Conservation (phyloP, 1,140 invertebrate genomes). For the Hydropsyche tenuis region DNA sequence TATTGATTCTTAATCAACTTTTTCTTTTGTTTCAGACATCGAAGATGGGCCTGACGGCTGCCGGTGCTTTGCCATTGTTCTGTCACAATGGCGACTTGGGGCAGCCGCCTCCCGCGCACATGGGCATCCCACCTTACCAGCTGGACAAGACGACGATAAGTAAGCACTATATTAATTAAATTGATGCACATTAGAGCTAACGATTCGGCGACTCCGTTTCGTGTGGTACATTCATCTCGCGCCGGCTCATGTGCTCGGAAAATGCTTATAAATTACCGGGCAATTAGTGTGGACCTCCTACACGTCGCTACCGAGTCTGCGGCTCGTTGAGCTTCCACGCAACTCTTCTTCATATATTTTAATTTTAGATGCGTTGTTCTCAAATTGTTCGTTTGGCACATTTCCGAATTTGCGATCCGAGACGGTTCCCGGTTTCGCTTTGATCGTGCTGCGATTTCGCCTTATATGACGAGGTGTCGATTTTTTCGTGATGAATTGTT, state of each 20-base stretch:
- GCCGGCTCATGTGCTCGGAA: conserved; percentile 30
- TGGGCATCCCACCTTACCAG: conserved; percentile 95
- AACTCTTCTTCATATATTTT: background rate
- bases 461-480: too few species aligned
- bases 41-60: conserved; percentile 82
- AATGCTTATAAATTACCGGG: conserved; percentile 37
- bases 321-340: background rate
- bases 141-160: conserved; percentile 71
- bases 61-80: conserved; percentile 82
- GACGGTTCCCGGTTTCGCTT: background rate
- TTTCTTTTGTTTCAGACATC: conserved; percentile 76
- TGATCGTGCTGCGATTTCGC: background rate
- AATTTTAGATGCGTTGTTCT: background rate
- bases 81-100: conserved; percentile 88
- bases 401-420: background rate
- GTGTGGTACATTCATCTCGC: conserved; percentile 30
- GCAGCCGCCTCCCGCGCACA: conserved; percentile 94
- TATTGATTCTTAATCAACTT: too few species aligned
- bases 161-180: conserved; percentile 60
- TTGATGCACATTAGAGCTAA: background rate
- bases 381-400: background rate
- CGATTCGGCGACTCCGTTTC: conserved; percentile 16
- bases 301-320: background rate
- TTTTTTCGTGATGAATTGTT: too few species aligned
- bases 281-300: conserved; percentile 34